Evolutionary conservation across 2,888 invertebrate genomes (phyloP).

Genomic region (Neoscelio sp.): DNA sequence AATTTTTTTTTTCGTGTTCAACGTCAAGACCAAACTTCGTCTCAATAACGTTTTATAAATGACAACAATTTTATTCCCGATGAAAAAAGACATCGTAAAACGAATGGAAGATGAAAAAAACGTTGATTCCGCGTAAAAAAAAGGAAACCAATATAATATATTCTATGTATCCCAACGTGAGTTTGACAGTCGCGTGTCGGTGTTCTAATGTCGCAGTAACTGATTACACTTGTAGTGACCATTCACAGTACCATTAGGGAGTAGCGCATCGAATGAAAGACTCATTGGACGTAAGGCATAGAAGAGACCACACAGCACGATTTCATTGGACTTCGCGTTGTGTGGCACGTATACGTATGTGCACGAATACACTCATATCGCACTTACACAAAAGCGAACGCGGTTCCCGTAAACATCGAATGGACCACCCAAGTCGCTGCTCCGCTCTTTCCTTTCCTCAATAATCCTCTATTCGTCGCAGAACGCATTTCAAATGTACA

Average conservation of each 20-base stretch:
- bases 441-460: constrained; percentile 79
- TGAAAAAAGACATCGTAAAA: constrained; percentile 31
- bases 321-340: constrained; percentile 76
- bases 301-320: constrained; percentile 80
- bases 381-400: constrained; percentile 74
- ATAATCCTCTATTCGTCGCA: constrained; percentile 77
- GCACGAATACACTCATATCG: constrained; percentile 55
- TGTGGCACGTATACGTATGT: constrained; percentile 71
- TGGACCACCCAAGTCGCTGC: constrained; percentile 81
- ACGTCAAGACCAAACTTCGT: constrained; percentile 32
- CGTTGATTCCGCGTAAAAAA: constrained; percentile 58
- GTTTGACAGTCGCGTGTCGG: constrained; percentile 67
- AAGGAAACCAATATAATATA: constrained; percentile 46
- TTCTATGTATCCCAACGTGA: constrained; percentile 36
- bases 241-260: constrained; percentile 77
- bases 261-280: constrained; percentile 81
- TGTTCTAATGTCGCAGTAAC: constrained; percentile 76
- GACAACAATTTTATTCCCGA: constrained; percentile 36
- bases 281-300: constrained; percentile 75
- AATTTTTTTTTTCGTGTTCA: constrained; percentile 30
- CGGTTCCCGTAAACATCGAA: constrained; percentile 82
- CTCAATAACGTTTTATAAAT: constrained; percentile 54
- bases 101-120: constrained; percentile 40
- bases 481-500: constrained; percentile 66
- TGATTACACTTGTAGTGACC: constrained; percentile 68